Conservation (phyloP, 2,113 vertebrate species). For the Conger conger region DNA sequence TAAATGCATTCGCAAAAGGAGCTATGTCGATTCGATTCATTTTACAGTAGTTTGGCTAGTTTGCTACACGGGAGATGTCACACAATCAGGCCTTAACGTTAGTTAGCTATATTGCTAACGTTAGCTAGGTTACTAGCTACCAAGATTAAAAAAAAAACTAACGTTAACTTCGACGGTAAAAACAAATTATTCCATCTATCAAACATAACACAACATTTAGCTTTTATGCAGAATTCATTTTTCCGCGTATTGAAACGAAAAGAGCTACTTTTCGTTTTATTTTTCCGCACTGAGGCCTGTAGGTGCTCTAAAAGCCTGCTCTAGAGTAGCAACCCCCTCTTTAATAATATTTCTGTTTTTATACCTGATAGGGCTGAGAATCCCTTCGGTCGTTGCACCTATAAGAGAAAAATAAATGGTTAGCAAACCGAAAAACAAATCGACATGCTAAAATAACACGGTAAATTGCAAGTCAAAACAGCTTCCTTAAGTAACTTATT, state of each 20-base stretch:
- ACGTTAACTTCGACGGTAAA: neutral
- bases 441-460: neutral
- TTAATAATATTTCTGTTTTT: constrained; percentile 47
- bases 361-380: constrained; percentile 95
- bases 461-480: constrained; percentile 32
- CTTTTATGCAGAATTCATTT: neutral
- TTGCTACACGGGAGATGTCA: neutral
- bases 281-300: constrained; percentile 61
- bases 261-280: constrained; percentile 16
- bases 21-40: neutral
- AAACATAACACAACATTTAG: neutral
- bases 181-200: neutral
- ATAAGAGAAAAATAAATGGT: constrained; percentile 56
- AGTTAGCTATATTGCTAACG: neutral
- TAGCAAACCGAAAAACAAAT: neutral
- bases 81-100: constrained; percentile 29
- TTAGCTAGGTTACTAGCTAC: constrained; percentile 7
- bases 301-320: constrained; percentile 65
- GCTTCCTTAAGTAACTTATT: constrained; percentile 39
- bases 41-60: neutral
- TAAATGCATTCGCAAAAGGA: neutral
- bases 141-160: neutral
- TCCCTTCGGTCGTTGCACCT: constrained; percentile 98
- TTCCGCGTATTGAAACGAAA: neutral
- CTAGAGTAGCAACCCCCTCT: constrained; percentile 60